A percentile compares a stretch with the other conserved stretches of the same genome.
Conservation (phyloP, 2,797 vertebrate genomes). For the Tokudaia muenninki region DNA sequence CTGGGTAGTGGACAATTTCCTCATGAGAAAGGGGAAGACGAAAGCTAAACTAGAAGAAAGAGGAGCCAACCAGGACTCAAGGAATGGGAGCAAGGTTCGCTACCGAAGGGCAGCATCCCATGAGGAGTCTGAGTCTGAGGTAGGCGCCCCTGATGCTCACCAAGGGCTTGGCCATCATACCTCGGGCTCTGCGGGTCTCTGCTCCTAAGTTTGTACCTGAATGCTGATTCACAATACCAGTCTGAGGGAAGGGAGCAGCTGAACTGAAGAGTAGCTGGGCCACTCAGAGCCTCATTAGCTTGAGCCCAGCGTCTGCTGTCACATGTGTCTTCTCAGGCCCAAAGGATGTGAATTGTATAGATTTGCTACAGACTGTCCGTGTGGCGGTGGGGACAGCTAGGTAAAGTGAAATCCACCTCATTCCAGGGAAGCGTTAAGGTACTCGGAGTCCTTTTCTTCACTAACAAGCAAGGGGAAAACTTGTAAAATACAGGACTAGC, state of each 20-base stretch:
- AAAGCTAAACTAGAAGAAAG: conserved; percentile 99
- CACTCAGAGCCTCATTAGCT: background rate
- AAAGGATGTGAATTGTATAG: background rate
- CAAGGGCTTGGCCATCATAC: fast-evolving
- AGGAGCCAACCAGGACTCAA: conserved; percentile 92
- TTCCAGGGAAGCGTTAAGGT: conserved; percentile 16
- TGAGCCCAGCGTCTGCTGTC: background rate
- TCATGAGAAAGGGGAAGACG: conserved; percentile 99
- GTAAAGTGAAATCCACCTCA: background rate
- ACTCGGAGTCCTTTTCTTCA: background rate
- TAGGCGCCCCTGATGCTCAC: conserved; percentile 80
- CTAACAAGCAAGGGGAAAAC: background rate
- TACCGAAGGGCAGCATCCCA: conserved; percentile 97
- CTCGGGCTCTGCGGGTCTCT: background rate
- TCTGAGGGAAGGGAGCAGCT: background rate
- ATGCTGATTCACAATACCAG: background rate
- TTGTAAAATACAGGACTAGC: background rate
- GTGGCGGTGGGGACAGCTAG: background rate
- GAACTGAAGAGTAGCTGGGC: background rate
- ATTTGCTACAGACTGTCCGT: background rate
- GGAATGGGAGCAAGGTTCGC: conserved; percentile 96
- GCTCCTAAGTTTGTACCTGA: background rate
- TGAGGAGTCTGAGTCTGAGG: conserved; percentile 98
- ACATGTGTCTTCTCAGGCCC: background rate
- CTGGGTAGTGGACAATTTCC: conserved; percentile 99